A percentile compares a stretch with the other conserved stretches of the same genome.
These are phyloP conservation scores for Stichopus horrens DNA, from an alignment of 53 echinoderm and acorn worm genomes.

Conservation along the genomic window DNA sequence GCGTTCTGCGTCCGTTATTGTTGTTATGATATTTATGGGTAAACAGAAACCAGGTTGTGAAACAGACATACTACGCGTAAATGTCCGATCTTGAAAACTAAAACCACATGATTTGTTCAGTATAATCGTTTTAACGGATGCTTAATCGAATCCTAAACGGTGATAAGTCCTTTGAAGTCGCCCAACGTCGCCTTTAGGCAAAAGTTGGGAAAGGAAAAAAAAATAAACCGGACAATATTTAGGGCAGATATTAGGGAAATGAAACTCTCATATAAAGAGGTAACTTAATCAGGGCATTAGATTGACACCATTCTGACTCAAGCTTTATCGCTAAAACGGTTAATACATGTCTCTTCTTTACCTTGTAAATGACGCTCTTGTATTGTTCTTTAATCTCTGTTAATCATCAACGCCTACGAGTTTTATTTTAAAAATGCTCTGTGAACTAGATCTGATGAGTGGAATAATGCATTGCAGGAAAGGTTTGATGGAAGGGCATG, in stretches of 20 bases:
- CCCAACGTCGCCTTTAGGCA: constrained; percentile 26
- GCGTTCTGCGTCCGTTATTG: not conserved
- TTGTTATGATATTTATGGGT: not conserved
- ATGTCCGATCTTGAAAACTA: constrained; percentile 1
- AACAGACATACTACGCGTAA: not conserved
- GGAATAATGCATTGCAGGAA: no score
- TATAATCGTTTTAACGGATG: constrained; percentile 5
- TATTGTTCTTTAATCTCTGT: no score
- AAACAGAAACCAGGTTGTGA: not conserved
- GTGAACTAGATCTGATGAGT: no score
- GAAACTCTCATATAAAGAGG: not conserved
- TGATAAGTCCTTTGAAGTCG: constrained; percentile 26
- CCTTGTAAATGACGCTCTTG: no score
- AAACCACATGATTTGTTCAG: constrained; percentile 15
- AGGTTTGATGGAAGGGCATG: no score
- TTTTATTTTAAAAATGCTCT: no score
- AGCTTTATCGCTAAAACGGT: not conserved
- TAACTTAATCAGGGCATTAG: not conserved
- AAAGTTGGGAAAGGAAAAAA: not conserved
- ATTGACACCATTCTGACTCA: not conserved
- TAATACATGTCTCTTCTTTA: no score
- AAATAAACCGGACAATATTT: not conserved
- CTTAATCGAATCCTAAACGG: constrained; percentile 30
- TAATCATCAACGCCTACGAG: no score
- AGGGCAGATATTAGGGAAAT: constrained; percentile 15